phyloP scores from a whole-genome alignment of 2,888 invertebrate genomes.

The Ennomos quercinarius region DNA sequence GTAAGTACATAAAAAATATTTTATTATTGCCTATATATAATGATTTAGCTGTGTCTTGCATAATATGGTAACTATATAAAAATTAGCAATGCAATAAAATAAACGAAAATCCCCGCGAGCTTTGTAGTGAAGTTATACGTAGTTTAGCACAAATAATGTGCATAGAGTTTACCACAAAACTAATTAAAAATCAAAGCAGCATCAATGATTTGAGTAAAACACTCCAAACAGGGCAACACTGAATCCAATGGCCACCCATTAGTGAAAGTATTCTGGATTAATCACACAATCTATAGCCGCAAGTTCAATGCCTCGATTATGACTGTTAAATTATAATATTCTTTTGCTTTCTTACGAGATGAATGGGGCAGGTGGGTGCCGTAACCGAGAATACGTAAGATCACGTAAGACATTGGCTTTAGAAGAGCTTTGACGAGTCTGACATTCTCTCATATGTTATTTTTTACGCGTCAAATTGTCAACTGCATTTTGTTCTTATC shows the following conservation, averaged over 20 bases:
- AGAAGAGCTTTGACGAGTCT: conserved; percentile 9
- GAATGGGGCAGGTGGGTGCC: conserved; percentile 66
- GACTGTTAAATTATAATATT: conserved; percentile 76
- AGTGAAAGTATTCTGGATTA: conserved; percentile 83
- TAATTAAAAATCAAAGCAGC: neutral
- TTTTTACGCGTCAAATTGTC: conserved; percentile 51
- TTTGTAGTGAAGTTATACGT: no score
- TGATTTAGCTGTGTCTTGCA: no score
- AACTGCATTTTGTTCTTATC: conserved; percentile 40
- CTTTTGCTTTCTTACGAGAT: conserved; percentile 65
- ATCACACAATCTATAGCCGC: conserved; percentile 70
- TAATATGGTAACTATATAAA: no score
- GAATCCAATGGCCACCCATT: conserved; percentile 45
- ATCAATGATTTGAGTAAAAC: neutral
- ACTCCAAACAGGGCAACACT: conserved; percentile 43
- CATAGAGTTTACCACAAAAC: neutral
- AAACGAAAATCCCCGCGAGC: no score
- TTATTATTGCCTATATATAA: no score
- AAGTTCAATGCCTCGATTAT: conserved; percentile 84
- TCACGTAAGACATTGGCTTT: conserved; percentile 35
- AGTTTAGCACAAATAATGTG: neutral
- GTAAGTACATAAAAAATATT: no score
- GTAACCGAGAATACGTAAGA: conserved; percentile 61
- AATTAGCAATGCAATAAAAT: no score
- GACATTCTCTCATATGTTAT: conserved; percentile 37